phyloP scores from a whole-genome alignment of 2,113 vertebrate species.

The Orcinus orca region DNA sequence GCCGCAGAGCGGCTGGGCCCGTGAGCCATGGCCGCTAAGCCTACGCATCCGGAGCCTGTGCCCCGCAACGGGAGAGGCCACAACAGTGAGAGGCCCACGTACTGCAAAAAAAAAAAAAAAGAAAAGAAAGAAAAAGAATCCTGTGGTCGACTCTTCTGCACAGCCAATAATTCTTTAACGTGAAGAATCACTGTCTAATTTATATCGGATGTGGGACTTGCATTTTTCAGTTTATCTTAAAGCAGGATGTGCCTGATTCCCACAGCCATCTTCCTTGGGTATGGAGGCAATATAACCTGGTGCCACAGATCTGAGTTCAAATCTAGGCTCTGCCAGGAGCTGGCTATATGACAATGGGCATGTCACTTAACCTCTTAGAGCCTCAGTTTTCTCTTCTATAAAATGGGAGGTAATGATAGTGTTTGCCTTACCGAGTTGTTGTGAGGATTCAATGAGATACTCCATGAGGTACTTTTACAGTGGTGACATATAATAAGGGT shows the following conservation, averaged over 20 bases:
- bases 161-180: background rate
- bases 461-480: background rate
- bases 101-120: too few species aligned
- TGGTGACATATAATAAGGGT: background rate
- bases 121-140: background rate
- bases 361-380: background rate
- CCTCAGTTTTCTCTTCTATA: background rate
- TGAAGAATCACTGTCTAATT: background rate
- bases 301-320: background rate
- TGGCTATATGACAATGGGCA: background rate
- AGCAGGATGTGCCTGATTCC: background rate
- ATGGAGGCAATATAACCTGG: background rate
- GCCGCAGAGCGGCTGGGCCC: too few species aligned
- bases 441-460: background rate
- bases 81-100: too few species aligned
- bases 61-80: too few species aligned
- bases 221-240: constrained; percentile 24
- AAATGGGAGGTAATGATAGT: background rate
- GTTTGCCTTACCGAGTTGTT: background rate
- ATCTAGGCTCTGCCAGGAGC: background rate
- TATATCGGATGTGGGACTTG: background rate
- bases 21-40: too few species aligned
- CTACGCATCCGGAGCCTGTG: too few species aligned
- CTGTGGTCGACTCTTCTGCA: background rate
- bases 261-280: background rate